Evolutionary conservation across 2,888 invertebrate species (phyloP), one percentile per base, ranked within the genome.

Genomic region (Lepetodrilus schrolli): DNA sequence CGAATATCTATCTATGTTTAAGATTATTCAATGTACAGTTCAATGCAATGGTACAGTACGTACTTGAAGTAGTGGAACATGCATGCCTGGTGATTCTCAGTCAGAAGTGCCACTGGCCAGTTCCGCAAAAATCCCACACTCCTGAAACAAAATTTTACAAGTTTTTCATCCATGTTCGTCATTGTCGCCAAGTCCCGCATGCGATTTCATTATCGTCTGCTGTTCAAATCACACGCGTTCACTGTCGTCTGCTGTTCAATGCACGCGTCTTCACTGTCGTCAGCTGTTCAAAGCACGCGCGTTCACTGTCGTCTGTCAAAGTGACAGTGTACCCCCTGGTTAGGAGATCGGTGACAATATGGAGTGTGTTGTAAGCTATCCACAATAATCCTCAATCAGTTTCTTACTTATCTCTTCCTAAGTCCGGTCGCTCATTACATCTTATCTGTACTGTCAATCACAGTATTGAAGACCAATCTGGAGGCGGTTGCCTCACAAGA

Each of bases 1-100:
- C n/a, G n/a, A n/a, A n/a, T n/a, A n/a, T n/a, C n/a, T n/a, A n/a
- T n/a, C n/a, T n/a, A n/a, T n/a, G n/a, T n/a, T n/a, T n/a, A n/a
- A n/a, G n/a, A n/a, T n/a, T n/a, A n/a, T n/a, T n/a, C n/a, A n/a
- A n/a, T n/a, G n/a, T n/a, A n/a, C n/a, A n/a, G n/a, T n/a, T n/a
- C n/a, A n/a, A n/a, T n/a, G n/a, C n/a, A n/a, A n/a, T n/a, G n/a
- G n/a, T n/a, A n/a, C n/a, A n/a, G 21, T 70, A 85, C 87, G 85
- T 79, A 89, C 89, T 83, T 82, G 79, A 89, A 89, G 74, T 84
- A 89, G 73, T 87, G 86, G 72, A 88, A 88, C 75, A 88, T 79
- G 74, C 88, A 88, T 30, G 84, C 80, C 36, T 85, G 81, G 4
- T 84, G 84, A 50, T 87, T 81, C 4, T 77, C 74, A 0, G 78